A percentile compares a stretch with the other conserved stretches of the same genome.
These are phyloP conservation scores for Pantala flavescens DNA, from an alignment of 1,140 invertebrate species.

Conservation along the genomic window DNA sequence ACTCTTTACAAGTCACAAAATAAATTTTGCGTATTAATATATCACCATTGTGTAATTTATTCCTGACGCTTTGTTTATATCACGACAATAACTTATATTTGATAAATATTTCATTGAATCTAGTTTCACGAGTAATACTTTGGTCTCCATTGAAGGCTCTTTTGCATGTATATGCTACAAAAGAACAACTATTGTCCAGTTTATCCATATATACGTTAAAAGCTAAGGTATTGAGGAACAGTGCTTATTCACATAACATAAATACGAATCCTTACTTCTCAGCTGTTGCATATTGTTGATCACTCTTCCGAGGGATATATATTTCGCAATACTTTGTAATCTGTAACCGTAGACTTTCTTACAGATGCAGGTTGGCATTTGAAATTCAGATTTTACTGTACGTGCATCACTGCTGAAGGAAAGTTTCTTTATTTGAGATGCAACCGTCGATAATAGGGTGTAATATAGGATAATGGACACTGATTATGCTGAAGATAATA, in stretches of 20 bases:
- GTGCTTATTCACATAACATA: not conserved
- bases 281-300: not conserved
- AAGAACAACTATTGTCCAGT: not conserved
- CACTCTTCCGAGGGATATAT: not conserved
- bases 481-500: no score
- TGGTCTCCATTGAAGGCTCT: not conserved
- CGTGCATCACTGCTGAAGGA: no score
- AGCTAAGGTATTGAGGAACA: not conserved
- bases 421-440: no score
- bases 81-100: not conserved
- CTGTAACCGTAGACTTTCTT: not conserved
- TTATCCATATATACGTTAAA: not conserved
- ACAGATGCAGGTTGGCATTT: not conserved
- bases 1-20: conserved; percentile 2
- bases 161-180: not conserved
- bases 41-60: not conserved
- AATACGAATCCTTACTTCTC: not conserved
- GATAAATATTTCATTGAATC: not conserved
- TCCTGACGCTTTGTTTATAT: not conserved
- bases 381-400: no score
- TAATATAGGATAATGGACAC: no score
- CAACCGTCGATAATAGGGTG: no score
- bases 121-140: not conserved
- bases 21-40: conserved; percentile 1
- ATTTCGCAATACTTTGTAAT: not conserved